Evolutionary conservation across 2,797 vertebrate genomes (phyloP).

Genomic region (Cygnus olor): DNA sequence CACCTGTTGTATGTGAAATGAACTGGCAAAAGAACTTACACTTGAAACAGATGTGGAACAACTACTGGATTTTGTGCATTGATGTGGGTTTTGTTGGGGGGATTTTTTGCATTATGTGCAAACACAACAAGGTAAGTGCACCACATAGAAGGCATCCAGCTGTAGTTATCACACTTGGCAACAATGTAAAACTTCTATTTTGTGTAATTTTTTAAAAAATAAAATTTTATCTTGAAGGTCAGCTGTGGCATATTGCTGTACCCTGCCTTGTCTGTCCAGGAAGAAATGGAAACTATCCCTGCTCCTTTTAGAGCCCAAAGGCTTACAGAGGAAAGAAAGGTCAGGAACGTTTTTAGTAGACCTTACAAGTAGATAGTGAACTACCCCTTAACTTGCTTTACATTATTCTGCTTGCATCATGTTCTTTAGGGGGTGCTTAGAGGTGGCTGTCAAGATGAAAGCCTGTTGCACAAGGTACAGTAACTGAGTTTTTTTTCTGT

Average conservation of each 20-base stretch:
- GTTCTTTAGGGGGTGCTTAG: neutral
- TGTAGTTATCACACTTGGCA: constrained; percentile 50
- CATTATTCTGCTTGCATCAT: neutral
- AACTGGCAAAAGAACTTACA: constrained; percentile 5
- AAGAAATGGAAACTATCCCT: neutral
- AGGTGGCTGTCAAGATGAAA: neutral
- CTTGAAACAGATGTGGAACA: neutral
- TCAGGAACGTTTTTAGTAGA: neutral
- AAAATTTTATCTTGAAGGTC: constrained; percentile 66
- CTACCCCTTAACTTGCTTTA: neutral
- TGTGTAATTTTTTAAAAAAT: constrained; percentile 74
- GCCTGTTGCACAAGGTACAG: neutral
- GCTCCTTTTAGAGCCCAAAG: neutral
- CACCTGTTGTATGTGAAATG: constrained; percentile 22
- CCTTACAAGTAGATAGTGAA: neutral
- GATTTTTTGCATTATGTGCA: constrained; percentile 18
- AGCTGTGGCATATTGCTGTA: neutral
- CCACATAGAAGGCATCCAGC: constrained; percentile 38
- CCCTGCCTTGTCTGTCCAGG: neutral
- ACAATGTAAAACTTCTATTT: constrained; percentile 75
- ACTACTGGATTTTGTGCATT: neutral
- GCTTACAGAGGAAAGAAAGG: neutral
- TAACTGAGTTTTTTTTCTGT: neutral
- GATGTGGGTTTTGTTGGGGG: neutral
- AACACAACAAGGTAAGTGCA: constrained; percentile 58